Conservation (phyloP, 2,888 invertebrate species). For the Calephelis perditalis region DNA sequence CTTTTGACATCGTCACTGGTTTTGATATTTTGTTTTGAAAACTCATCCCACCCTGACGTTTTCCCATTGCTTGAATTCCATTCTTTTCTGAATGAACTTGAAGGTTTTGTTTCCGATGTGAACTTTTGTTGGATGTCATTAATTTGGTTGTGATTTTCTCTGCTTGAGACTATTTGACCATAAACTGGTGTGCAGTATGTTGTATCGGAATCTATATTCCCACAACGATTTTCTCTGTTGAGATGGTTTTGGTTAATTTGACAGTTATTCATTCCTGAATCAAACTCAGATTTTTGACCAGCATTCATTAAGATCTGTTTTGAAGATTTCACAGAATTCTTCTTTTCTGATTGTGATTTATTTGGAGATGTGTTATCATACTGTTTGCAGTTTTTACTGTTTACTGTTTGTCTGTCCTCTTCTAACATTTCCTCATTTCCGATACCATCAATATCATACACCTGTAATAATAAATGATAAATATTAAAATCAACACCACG, state of each 20-base stretch:
- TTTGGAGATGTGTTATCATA: constrained; percentile 45
- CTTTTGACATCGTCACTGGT: constrained; percentile 45
- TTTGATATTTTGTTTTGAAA: constrained; percentile 63
- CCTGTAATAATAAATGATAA: constrained; percentile 42
- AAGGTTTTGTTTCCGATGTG: constrained; percentile 58
- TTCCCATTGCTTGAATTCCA: constrained; percentile 55
- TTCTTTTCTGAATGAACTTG: constrained; percentile 65
- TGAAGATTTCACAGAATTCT: constrained; percentile 60
- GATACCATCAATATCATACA: constrained; percentile 72
- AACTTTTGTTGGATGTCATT: constrained; percentile 70
- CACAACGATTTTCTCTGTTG: constrained; percentile 46
- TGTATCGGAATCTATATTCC: constrained; percentile 50
- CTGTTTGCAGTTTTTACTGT: constrained; percentile 37
- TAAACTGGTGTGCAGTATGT: constrained; percentile 70
- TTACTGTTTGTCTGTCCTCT: constrained; percentile 45
- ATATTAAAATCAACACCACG: too few relatives aligned
- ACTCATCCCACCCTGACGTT: constrained; percentile 62
- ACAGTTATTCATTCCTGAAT: constrained; percentile 71
- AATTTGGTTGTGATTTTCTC: constrained; percentile 71
- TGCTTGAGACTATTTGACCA: constrained; percentile 68
- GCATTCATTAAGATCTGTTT: constrained; percentile 70
- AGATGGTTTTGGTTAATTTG: constrained; percentile 54
- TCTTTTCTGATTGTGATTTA: constrained; percentile 42
- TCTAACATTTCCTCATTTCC: constrained; percentile 59
- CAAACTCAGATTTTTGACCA: constrained; percentile 70